phyloP scores from a whole-genome alignment of 2,797 vertebrate species.

The Neoniphon sammara region DNA sequence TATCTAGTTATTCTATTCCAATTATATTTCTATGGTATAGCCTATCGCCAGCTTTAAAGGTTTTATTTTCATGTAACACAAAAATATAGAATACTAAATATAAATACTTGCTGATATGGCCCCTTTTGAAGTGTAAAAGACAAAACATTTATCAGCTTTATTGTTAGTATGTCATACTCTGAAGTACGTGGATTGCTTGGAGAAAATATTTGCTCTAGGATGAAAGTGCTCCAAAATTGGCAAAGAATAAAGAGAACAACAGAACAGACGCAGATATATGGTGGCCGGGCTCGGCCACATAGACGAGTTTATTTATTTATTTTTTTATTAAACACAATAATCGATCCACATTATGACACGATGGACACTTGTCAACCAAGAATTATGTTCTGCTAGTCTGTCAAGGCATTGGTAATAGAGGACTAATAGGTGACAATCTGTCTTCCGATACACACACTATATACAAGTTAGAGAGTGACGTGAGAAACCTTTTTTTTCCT shows the following conservation, averaged over 20 bases:
- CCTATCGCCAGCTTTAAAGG: neutral
- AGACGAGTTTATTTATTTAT: conserved; percentile 72
- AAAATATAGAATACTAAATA: neutral
- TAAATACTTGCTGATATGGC: neutral
- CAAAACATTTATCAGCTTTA: neutral
- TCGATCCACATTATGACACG: conserved; percentile 78
- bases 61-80: neutral
- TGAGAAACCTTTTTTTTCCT: conserved; percentile 62
- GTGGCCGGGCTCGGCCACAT: conserved; percentile 68
- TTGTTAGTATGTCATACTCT: neutral
- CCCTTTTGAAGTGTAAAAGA: neutral
- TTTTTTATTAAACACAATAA: conserved; percentile 82
- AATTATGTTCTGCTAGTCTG: conserved; percentile 67
- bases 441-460: conserved; percentile 76
- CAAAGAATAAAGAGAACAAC: conserved; percentile 13
- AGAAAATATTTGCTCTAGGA: neutral
- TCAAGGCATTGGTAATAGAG: conserved; percentile 67
- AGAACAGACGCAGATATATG: conserved; percentile 59
- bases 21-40: too few relatives aligned
- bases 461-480: conserved; percentile 79
- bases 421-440: conserved; percentile 74
- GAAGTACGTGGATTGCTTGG: neutral
- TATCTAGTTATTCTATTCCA: too few relatives aligned
- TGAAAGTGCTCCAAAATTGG: neutral
- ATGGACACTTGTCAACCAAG: conserved; percentile 74